Conservation (phyloP, 2,888 invertebrate species). For the Magallana nippona region DNA sequence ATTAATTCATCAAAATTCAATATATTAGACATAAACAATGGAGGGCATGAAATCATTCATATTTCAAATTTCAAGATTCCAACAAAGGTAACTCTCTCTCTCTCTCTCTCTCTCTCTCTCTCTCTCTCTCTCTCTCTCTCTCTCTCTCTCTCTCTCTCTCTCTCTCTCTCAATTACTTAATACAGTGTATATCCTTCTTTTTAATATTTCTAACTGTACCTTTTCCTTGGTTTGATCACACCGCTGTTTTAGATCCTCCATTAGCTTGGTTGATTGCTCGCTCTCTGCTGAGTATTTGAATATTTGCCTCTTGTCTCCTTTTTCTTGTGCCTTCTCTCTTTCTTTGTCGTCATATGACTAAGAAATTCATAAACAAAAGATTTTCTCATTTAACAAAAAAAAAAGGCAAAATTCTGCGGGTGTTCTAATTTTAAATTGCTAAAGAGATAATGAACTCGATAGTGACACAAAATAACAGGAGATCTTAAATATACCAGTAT, state of each 20-base stretch:
- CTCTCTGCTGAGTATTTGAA: constrained; percentile 74
- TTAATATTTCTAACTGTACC: constrained; percentile 51
- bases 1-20: neutral
- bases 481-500: too few relatives aligned
- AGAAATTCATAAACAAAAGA: constrained; percentile 30
- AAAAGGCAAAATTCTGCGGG: neutral
- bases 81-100: too few relatives aligned
- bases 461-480: too few relatives aligned
- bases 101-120: neutral
- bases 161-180: too few relatives aligned
- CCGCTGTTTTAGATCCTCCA: constrained; percentile 72
- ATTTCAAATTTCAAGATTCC: too few relatives aligned
- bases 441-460: neutral
- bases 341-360: constrained; percentile 70
- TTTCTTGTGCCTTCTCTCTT: constrained; percentile 61
- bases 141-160: neutral
- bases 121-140: neutral
- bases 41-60: too few relatives aligned
- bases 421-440: neutral
- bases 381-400: neutral
- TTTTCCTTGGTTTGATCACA: constrained; percentile 64
- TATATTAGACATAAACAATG: too few relatives aligned
- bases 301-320: constrained; percentile 69
- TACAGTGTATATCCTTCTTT: too few relatives aligned
- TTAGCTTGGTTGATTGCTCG: constrained; percentile 62